Percentiles rank a stretch among this genome's conserved stretches.
Evolutionary conservation across 1,140 invertebrate species (phyloP).

Genomic region (Eurosta solidaginis): DNA sequence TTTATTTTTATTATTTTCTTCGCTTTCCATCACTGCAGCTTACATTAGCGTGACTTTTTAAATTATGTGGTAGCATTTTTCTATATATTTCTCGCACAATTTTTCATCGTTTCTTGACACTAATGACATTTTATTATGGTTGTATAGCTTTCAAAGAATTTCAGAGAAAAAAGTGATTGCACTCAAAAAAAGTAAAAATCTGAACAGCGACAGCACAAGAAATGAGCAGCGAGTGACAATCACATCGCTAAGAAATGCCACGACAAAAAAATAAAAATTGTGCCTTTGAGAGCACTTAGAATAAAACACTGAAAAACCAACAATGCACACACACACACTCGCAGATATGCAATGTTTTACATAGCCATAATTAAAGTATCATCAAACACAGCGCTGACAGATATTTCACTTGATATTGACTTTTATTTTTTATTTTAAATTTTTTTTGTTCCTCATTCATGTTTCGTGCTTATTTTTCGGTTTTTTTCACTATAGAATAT

Average conservation of each 20-base stretch:
- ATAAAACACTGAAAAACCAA: background rate
- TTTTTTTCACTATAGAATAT: too few relatives aligned
- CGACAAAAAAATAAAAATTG: background rate
- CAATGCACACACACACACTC: background rate
- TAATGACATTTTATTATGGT: slow-evolving; percentile 33
- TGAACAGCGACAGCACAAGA: background rate
- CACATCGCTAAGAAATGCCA: background rate
- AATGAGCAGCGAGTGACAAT: background rate
- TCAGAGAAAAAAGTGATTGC: background rate
- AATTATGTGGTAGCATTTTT: slow-evolving; percentile 22
- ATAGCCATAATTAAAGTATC: slow-evolving; percentile 18
- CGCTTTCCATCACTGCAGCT: background rate
- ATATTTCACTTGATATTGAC: background rate
- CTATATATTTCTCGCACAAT: slow-evolving; percentile 8
- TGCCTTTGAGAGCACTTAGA: slow-evolving; percentile 3
- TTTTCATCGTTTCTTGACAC: slow-evolving; percentile 33
- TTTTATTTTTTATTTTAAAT: background rate
- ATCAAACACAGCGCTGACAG: slow-evolving; percentile 9
- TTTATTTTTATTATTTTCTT: background rate
- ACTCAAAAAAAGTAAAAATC: background rate
- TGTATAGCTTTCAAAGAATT: slow-evolving; percentile 22
- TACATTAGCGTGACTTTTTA: slow-evolving; percentile 11
- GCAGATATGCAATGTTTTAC: background rate
- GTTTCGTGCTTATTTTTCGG: background rate
- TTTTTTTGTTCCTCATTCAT: background rate